Conservation (phyloP, 92 coral and sea anemone species). For the Bergia puertoricense region DNA sequence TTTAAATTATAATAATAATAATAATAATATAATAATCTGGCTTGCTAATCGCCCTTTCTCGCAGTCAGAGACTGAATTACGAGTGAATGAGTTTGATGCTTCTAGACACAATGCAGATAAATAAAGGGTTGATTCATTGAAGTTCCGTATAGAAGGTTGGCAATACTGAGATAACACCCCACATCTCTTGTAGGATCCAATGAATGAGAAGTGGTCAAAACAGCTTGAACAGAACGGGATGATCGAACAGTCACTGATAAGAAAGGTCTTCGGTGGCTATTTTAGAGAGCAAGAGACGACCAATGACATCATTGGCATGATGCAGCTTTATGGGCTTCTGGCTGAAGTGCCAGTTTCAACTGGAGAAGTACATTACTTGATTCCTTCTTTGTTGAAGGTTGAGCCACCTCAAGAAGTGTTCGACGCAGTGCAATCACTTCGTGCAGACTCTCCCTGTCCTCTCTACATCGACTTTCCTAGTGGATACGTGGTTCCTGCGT, state of each 20-base stretch:
- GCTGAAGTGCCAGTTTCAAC: not conserved
- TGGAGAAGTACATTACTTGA: not conserved
- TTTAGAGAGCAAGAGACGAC: not conserved
- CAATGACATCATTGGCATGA: not conserved
- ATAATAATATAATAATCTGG: no score
- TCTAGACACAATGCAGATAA: no score
- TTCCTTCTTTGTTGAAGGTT: not conserved
- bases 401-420: not conserved
- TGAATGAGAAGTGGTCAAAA: no score
- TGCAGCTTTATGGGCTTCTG: not conserved
- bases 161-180: no score
- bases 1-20: no score
- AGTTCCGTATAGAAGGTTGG: no score
- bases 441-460: not conserved
- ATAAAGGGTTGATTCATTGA: no score
- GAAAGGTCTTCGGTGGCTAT: not conserved
- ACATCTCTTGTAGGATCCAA: no score
- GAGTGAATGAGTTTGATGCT: no score
- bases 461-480: not conserved
- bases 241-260: not conserved
- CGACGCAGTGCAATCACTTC: not conserved
- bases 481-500: not conserved
- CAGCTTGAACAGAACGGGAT: not conserved
- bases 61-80: no score
- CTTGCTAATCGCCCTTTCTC: no score